These are phyloP conservation scores for Trichoplusia ni DNA, from an alignment of 1,140 invertebrate species.

Conservation along the genomic window DNA sequence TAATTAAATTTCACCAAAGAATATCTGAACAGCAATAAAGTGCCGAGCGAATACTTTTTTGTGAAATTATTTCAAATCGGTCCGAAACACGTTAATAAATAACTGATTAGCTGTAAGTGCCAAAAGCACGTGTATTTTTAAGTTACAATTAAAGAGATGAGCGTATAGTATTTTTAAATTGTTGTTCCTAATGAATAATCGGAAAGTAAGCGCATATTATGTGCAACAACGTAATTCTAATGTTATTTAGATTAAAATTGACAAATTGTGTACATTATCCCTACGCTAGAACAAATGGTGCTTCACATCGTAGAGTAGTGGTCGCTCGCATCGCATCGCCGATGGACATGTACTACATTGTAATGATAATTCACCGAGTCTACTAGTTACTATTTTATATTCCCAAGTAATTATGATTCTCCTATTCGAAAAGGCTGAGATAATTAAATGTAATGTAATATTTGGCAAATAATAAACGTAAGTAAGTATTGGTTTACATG, in stretches of 20 bases:
- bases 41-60: conserved; percentile 6
- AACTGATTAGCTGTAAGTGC: conserved; percentile 68
- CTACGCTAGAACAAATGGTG: conserved; percentile 81
- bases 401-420: conserved; percentile 74
- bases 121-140: conserved; percentile 75
- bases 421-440: conserved; percentile 80
- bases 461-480: conserved; percentile 67
- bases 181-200: conserved; percentile 79
- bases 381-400: conserved; percentile 79
- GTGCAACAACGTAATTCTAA: conserved; percentile 73
- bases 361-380: conserved; percentile 76
- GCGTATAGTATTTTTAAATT: conserved; percentile 74
- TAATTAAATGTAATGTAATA: conserved; percentile 68
- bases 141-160: conserved; percentile 65
- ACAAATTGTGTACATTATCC: conserved; percentile 78
- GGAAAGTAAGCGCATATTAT: conserved; percentile 63
- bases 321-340: conserved; percentile 43
- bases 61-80: conserved; percentile 32
- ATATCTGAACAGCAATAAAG: conserved; percentile 44
- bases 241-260: conserved; percentile 73
- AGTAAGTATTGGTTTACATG: conserved; percentile 48
- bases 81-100: conserved; percentile 37
- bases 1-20: conserved; percentile 64
- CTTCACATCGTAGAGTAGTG: conserved; percentile 76
- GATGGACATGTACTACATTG: conserved; percentile 48